Percentiles rank a stretch among this genome's conserved stretches.
Conservation (phyloP, 53 echinoderm and acorn worm species). For the Zoroaster sp. region DNA sequence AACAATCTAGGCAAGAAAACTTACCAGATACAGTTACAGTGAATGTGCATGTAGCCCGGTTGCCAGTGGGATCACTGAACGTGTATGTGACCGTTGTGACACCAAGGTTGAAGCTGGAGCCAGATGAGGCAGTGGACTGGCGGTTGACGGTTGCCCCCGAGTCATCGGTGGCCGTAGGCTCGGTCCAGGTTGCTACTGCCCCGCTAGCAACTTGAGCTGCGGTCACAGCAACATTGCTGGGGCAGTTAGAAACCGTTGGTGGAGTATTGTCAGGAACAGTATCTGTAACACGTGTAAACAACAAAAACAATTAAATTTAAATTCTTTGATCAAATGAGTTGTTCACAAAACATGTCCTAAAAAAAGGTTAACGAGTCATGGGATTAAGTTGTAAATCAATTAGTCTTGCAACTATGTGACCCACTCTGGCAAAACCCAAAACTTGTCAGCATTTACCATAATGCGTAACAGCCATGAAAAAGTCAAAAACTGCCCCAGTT, state of each 20-base stretch:
- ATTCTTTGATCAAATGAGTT: no score
- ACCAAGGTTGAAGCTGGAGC: conserved; percentile 60
- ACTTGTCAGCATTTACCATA: no score
- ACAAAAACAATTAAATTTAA: no score
- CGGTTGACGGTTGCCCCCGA: conserved; percentile 34
- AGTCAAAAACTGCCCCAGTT: no score
- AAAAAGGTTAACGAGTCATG: no score
- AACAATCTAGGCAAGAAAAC: background rate
- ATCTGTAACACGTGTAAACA: no score
- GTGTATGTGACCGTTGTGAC: conserved; percentile 71
- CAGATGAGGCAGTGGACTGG: conserved; percentile 12
- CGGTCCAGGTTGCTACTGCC: conserved; percentile 61
- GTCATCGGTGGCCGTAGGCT: conserved; percentile 71
- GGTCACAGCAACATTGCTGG: conserved; percentile 13
- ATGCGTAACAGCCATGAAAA: no score
- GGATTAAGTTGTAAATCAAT: no score
- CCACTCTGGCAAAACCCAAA: no score
- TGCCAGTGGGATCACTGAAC: conserved; percentile 70
- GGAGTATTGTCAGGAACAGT: conserved; percentile 32
- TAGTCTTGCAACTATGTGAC: no score
- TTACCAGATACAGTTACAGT: conserved; percentile 50
- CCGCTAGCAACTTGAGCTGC: conserved; percentile 7
- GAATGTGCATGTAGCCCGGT: conserved; percentile 58
- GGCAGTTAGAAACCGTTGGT: conserved; percentile 61
- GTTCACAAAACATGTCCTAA: no score